These are phyloP conservation scores for Candoia aspera DNA, from an alignment of 2,113 vertebrate genomes.

Conservation along the genomic window DNA sequence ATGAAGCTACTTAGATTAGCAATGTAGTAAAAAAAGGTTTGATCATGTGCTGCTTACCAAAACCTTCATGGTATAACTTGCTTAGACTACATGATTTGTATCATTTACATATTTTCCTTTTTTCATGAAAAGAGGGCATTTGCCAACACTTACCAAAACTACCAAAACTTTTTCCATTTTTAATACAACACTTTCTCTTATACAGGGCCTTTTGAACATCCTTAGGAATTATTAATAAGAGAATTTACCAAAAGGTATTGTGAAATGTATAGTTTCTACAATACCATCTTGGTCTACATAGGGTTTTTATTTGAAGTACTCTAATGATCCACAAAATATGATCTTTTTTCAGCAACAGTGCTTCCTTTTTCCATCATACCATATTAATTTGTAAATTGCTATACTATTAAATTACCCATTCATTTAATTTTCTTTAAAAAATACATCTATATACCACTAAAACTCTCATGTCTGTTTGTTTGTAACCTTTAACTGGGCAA, in stretches of 20 bases:
- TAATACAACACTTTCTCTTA: neutral
- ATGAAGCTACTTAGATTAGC: too few relatives aligned
- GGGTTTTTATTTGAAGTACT: neutral
- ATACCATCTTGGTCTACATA: neutral
- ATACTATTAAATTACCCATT: too few relatives aligned
- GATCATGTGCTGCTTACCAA: too few relatives aligned
- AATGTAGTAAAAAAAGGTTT: too few relatives aligned
- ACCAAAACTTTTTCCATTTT: neutral
- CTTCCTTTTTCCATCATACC: neutral
- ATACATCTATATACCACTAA: too few relatives aligned
- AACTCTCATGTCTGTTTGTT: too few relatives aligned
- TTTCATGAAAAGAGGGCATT: neutral
- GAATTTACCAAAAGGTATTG: neutral
- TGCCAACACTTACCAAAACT: neutral
- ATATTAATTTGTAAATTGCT: neutral
- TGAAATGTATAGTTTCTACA: neutral
- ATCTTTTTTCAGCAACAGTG: neutral
- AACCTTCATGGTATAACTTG: neutral
- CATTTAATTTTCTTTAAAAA: too few relatives aligned
- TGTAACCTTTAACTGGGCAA: too few relatives aligned
- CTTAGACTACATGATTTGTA: neutral
- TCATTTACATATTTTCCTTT: neutral
- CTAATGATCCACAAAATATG: neutral
- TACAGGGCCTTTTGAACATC: neutral
- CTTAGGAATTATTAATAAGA: neutral